Conservation (phyloP, 2,797 vertebrate species). For the Rousettus madagascariensis region DNA sequence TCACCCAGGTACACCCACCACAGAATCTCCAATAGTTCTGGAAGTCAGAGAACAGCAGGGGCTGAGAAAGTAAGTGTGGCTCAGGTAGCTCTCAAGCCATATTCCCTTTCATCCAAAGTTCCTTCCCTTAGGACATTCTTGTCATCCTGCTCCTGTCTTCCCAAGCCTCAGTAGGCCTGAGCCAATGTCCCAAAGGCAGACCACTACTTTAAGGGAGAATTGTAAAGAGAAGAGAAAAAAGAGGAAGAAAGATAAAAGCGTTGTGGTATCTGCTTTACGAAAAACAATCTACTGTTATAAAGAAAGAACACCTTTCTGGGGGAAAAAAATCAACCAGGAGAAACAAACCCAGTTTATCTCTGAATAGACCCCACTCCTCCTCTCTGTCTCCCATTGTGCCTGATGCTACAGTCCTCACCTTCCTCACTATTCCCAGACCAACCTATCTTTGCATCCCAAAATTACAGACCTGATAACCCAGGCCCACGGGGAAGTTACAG, state of each 20-base stretch:
- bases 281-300: conserved; percentile 36
- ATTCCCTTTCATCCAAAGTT: not conserved
- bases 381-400: not conserved
- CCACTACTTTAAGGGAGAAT: not conserved
- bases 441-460: not conserved
- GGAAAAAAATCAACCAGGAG: not conserved
- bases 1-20: not conserved
- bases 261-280: not conserved
- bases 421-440: conserved; percentile 12
- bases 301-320: not conserved
- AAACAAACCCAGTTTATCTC: conserved; percentile 23
- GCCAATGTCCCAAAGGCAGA: not conserved
- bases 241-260: not conserved
- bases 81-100: not conserved
- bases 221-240: not conserved
- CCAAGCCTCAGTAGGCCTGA: not conserved
- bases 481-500: not conserved
- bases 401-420: not conserved
- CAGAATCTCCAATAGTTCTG: not conserved
- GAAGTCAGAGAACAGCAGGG: not conserved
- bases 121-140: not conserved
- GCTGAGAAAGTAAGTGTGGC: not conserved
- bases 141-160: not conserved
- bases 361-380: not conserved
- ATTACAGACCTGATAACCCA: not conserved